Percentiles rank a stretch among this genome's conserved stretches.
phyloP scores from a whole-genome alignment of 2,797 vertebrate species.

The Yasuhikotakia modesta region DNA sequence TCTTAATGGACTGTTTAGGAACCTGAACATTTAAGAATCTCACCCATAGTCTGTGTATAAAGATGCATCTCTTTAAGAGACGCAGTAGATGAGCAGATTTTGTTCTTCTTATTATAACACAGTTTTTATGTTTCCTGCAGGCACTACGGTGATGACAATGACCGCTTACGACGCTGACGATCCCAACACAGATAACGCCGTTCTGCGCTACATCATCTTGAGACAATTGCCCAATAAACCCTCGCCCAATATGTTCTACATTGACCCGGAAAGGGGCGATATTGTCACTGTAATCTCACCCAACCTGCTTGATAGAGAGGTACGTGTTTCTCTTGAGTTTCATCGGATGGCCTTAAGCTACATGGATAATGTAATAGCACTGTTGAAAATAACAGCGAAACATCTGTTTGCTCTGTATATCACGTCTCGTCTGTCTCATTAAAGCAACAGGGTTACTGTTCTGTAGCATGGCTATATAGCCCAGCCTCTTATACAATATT shows the following conservation, averaged over 20 bases:
- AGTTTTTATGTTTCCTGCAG: slow-evolving; percentile 65
- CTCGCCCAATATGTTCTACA: slow-evolving; percentile 97
- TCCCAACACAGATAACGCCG: slow-evolving; percentile 88
- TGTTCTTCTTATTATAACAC: neutral
- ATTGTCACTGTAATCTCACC: slow-evolving; percentile 94
- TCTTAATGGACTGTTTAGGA: too few relatives aligned
- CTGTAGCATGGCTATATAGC: neutral
- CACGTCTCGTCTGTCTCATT: neutral
- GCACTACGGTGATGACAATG: slow-evolving; percentile 95
- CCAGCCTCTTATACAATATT: neutral
- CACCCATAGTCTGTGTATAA: neutral
- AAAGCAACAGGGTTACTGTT: neutral
- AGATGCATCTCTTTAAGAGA: neutral
- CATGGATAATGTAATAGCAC: neutral
- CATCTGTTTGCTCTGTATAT: neutral
- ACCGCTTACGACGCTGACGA: slow-evolving; percentile 92
- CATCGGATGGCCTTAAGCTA: neutral
- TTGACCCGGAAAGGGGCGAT: slow-evolving; percentile 92
- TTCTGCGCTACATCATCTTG: slow-evolving; percentile 90
- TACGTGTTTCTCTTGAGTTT: slow-evolving; percentile 54
- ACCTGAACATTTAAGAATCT: neutral
- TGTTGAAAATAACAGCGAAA: neutral
- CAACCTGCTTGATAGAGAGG: slow-evolving; percentile 89
- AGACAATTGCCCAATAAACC: slow-evolving; percentile 92
- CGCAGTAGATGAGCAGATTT: neutral